Evolutionary conservation across 2,888 invertebrate species (phyloP).

Genomic region (Lydus trimaculatus): DNA sequence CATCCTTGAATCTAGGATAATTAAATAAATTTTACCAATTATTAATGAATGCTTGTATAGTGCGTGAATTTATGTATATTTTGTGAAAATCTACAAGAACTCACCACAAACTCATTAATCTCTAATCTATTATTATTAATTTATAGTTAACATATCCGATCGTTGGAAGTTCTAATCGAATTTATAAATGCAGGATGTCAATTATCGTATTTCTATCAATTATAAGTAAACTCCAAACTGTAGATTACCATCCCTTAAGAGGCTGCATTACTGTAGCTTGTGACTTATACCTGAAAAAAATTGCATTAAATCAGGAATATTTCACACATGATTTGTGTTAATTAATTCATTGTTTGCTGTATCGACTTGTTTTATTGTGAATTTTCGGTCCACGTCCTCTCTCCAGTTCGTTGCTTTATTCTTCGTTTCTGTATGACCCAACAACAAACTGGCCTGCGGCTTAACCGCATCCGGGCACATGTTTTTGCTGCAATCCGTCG

Average conservation of each 20-base stretch:
- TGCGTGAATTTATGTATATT: not conserved
- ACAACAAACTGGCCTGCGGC: slow-evolving; percentile 44
- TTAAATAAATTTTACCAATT: slow-evolving; percentile 6
- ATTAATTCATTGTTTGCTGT: not conserved
- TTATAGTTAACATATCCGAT: not conserved
- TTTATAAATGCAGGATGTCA: not conserved
- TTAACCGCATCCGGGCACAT: slow-evolving; percentile 54
- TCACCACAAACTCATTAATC: not conserved
- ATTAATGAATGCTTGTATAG: not conserved
- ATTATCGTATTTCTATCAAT: not conserved
- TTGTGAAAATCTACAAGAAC: slow-evolving; percentile 1
- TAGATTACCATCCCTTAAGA: too few relatives aligned
- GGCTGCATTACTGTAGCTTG: too few relatives aligned
- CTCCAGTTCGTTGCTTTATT: slow-evolving; percentile 32
- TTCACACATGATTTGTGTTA: not conserved
- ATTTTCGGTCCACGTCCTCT: slow-evolving; percentile 27
- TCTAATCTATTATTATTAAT: not conserved
- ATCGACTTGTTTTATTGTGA: slow-evolving; percentile 6
- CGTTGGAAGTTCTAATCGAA: not conserved
- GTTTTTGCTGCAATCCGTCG: slow-evolving; percentile 46
- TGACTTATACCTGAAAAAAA: too few relatives aligned
- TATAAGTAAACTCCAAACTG: too few relatives aligned
- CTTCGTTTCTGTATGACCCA: slow-evolving; percentile 27
- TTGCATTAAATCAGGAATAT: too few relatives aligned
- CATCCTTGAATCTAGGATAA: slow-evolving; percentile 3